Evolutionary conservation across 2,797 vertebrate genomes (phyloP).

Genomic region (Geotrypetes seraphini): DNA sequence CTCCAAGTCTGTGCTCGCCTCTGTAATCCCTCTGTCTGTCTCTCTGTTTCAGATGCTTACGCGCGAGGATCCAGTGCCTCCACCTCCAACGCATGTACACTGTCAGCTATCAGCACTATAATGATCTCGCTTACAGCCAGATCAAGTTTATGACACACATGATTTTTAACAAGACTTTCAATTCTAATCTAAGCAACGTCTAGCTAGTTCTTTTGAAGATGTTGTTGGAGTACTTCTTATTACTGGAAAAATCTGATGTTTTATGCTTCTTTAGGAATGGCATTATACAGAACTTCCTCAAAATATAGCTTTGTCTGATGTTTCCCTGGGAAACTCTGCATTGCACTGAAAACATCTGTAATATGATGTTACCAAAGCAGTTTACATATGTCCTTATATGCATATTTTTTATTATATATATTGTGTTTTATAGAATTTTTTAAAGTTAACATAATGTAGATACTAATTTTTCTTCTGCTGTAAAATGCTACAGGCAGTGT

Average conservation of each 20-base stretch:
- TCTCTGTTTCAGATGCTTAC: constrained; percentile 66
- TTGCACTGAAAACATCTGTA: constrained; percentile 83
- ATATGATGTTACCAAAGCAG: constrained; percentile 99
- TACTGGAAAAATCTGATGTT: constrained; percentile 49
- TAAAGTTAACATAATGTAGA: constrained; percentile 70
- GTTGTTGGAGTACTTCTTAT: constrained; percentile 62
- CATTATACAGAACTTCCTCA: constrained; percentile 61
- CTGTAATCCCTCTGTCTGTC: constrained; percentile 1
- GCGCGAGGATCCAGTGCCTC: constrained; percentile 73
- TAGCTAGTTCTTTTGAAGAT: constrained; percentile 57
- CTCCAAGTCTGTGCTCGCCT: too few relatives aligned
- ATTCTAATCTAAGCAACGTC: constrained; percentile 50
- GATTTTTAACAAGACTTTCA: constrained; percentile 46
- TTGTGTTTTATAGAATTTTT: constrained; percentile 91
- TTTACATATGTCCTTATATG: constrained; percentile 95
- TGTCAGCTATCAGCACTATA: constrained; percentile 94
- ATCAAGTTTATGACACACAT: constrained; percentile 94
- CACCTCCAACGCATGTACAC: constrained; percentile 82
- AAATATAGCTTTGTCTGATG: constrained; percentile 64
- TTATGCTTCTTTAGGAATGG: constrained; percentile 64
- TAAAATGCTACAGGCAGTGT: constrained; percentile 44
- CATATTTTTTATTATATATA: constrained; percentile 97
- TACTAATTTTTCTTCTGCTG: constrained; percentile 58
- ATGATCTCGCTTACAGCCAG: constrained; percentile 93
- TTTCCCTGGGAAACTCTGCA: constrained; percentile 65